Conservation (phyloP, 2,888 invertebrate species). For the Clostera curtula region DNA sequence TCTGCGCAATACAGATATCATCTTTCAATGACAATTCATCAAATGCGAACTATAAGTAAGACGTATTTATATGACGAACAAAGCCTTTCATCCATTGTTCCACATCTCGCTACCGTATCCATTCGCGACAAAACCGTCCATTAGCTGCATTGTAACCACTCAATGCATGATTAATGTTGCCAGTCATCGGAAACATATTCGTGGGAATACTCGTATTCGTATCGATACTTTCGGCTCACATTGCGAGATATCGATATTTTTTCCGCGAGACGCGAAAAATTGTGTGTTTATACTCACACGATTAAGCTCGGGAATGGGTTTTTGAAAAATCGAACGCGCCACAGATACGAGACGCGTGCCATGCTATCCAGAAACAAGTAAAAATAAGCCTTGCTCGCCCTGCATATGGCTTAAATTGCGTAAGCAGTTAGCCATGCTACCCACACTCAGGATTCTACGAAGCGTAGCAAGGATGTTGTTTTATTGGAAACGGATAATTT, state of each 20-base stretch:
- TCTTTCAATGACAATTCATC: slow-evolving; percentile 20
- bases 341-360: slow-evolving; percentile 48
- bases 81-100: slow-evolving; percentile 40
- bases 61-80: slow-evolving; percentile 45
- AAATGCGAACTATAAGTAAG: slow-evolving; percentile 24
- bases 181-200: slow-evolving; percentile 60
- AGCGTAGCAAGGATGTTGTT: slow-evolving; percentile 56
- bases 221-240: slow-evolving; percentile 42
- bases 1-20: no score
- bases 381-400: slow-evolving; percentile 20
- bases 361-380: slow-evolving; percentile 9
- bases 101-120: slow-evolving; percentile 28
- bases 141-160: slow-evolving; percentile 50
- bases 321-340: slow-evolving; percentile 49
- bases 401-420: slow-evolving; percentile 27
- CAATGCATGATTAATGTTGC: slow-evolving; percentile 67
- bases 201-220: slow-evolving; percentile 46
- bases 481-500: slow-evolving; percentile 72
- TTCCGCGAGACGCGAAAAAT: slow-evolving; percentile 62
- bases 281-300: slow-evolving; percentile 68
- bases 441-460: slow-evolving; percentile 31
- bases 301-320: slow-evolving; percentile 60
- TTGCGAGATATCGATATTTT: slow-evolving; percentile 52
- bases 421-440: slow-evolving; percentile 7
- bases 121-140: slow-evolving; percentile 57